These are phyloP conservation scores for Dascillus cervinus DNA, from an alignment of 2,888 invertebrate genomes.

Conservation along the genomic window DNA sequence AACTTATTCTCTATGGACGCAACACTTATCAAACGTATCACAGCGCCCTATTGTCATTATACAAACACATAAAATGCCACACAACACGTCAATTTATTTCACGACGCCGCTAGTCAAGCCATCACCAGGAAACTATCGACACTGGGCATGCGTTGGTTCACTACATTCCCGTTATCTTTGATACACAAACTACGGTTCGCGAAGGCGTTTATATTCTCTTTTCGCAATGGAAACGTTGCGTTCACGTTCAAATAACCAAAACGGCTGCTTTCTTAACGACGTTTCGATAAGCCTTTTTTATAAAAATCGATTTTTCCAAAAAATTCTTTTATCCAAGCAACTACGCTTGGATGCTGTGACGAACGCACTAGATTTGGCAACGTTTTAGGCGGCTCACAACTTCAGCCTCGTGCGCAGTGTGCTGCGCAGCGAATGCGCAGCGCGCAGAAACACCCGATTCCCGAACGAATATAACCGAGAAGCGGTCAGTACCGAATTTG, in stretches of 20 bases:
- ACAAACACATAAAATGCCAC: conserved; percentile 4
- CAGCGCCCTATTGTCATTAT: conserved; percentile 6
- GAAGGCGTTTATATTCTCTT: too few species aligned
- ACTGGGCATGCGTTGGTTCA: conserved; percentile 25
- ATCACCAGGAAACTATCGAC: conserved; percentile 19
- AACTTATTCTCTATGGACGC: too few species aligned
- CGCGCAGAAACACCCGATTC: neutral
- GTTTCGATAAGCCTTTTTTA: too few species aligned
- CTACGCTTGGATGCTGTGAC: conserved; percentile 12
- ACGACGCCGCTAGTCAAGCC: conserved; percentile 24
- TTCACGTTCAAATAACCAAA: too few species aligned
- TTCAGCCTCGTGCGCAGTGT: conserved; percentile 7
- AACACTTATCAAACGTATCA: neutral
- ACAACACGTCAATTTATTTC: conserved; percentile 15
- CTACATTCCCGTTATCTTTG: conserved; percentile 22
- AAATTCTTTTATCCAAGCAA: too few species aligned
- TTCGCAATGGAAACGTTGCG: too few species aligned
- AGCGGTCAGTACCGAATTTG: too few species aligned
- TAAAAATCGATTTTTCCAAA: too few species aligned
- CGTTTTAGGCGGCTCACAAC: too few species aligned
- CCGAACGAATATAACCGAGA: too few species aligned
- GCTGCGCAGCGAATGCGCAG: conserved; percentile 9
- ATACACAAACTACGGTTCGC: too few species aligned
- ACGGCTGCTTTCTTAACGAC: too few species aligned
- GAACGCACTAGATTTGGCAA: conserved; percentile 16